Base-by-base conservation (phyloP, 1,140 invertebrate genomes). In the Orius insidiosus region DNA sequence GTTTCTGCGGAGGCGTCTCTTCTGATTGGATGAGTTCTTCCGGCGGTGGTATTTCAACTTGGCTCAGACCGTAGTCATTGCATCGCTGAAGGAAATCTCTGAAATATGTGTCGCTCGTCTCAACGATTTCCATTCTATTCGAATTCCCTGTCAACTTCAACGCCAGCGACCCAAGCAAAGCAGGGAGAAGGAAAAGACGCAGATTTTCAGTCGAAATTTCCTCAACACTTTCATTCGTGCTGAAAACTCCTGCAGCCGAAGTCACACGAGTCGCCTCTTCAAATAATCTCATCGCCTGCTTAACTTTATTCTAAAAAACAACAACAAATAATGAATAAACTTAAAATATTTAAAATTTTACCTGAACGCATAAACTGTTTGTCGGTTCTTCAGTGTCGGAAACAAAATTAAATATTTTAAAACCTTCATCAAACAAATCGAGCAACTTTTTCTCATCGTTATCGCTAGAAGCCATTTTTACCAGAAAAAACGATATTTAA, bases 151-250 rank as follows among this genome's bases (percentile, higher is more conserved):
- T 75, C n/a, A 80, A 57, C 64, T 83, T 82, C 43, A 80, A 64
- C 8, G 69, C 72, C 0, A 89, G 63, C 9, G 72, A 75, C 0
- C 84, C 87, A 8, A 93, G 66, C n/a, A 88, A 62, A 13, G 77
- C 84, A 0, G 88, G 88, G 10, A 92, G 57, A 1, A 92, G 60
- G 39, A 92, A 69, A 55, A 85, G 88, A 57, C 85, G 85, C 2
- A 96, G 59, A 56, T 88, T 78, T 51, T 78, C 75, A 9, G 87
- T 88, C 0, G 85, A 63, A 8, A 95, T 59, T 67, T 96, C 92
- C 43, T 90, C 84, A 35, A 88, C 68, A 16, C 65, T 68, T 70
- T 96, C 92, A 66, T 95, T 95, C 24, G 61, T 60, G 61, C 86
- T 92, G 56, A 94, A 95, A 61, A 95, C 71, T 37, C 72, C 76